Evolutionary conservation across 2,113 vertebrate genomes (phyloP).

Genomic region (Delphinapterus leucas): DNA sequence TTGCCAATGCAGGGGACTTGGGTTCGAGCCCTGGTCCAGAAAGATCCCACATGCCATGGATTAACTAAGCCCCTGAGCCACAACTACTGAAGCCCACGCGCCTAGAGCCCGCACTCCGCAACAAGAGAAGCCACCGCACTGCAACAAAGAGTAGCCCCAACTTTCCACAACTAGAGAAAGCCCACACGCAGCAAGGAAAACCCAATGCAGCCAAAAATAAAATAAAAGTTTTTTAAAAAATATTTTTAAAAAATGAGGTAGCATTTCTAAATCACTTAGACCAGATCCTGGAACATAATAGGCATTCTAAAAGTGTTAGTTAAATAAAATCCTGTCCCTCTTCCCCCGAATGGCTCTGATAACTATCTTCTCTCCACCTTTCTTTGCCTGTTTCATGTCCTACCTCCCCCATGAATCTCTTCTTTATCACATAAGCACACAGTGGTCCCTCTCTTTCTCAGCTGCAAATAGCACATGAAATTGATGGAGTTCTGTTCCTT

Average conservation of each 20-base stretch:
- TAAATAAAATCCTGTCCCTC: background rate
- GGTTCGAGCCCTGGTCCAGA: no score
- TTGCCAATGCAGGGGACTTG: no score
- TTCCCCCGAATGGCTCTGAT: background rate
- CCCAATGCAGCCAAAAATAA: no score
- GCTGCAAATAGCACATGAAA: background rate
- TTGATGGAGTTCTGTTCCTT: background rate
- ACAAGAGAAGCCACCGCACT: no score
- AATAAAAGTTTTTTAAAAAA: no score
- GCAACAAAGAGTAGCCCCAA: no score
- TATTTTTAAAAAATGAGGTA: background rate
- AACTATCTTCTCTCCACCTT: background rate
- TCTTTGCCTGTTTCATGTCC: background rate
- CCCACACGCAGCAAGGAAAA: no score
- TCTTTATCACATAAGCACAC: background rate
- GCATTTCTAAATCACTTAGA: background rate
- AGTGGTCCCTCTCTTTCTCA: background rate
- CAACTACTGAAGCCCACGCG: no score
- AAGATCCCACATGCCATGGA: no score
- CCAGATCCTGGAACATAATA: background rate
- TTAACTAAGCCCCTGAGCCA: no score
- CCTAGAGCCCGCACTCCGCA: no score
- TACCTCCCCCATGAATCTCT: background rate
- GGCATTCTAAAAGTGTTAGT: background rate
- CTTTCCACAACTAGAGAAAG: no score